A percentile compares a stretch with the other conserved stretches of the same genome.
phyloP scores from a whole-genome alignment of 2,888 invertebrate genomes.

The Lepeophtheirus nordmannii region DNA sequence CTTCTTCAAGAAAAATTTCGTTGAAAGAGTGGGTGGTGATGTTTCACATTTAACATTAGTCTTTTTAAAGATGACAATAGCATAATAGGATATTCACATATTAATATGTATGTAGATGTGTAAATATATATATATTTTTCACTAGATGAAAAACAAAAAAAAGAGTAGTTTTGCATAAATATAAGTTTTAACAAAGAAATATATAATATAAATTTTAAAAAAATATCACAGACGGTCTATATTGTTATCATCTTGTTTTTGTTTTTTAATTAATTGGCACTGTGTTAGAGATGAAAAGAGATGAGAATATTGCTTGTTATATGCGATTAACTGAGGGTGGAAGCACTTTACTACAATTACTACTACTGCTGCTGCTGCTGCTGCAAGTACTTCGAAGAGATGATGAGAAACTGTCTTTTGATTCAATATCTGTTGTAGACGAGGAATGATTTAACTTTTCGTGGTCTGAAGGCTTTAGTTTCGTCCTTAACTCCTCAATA shows the following conservation, averaged over 20 bases:
- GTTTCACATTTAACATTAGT: no score
- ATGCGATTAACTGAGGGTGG: conserved; percentile 5
- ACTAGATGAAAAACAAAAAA: no score
- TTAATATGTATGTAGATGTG: no score
- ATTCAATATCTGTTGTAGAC: not conserved
- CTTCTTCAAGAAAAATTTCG: no score
- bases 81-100: no score
- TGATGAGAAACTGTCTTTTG: not conserved
- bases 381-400: no score
- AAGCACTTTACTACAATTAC: not conserved
- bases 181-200: not conserved
- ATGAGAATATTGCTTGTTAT: not conserved
- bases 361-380: not conserved
- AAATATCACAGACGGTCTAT: conserved; percentile 1
- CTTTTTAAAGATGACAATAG: no score
- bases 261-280: not conserved
- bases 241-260: not conserved
- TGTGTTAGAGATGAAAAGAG: not conserved
- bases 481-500: conserved; percentile 8
- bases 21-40: no score
- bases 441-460: not conserved
- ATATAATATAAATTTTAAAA: not conserved
- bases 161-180: not conserved
- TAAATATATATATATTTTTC: no score
- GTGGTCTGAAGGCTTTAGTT: not conserved